These are phyloP conservation scores for Anoplopoma fimbria DNA, from an alignment of 2,113 vertebrate genomes.

Conservation along the genomic window DNA sequence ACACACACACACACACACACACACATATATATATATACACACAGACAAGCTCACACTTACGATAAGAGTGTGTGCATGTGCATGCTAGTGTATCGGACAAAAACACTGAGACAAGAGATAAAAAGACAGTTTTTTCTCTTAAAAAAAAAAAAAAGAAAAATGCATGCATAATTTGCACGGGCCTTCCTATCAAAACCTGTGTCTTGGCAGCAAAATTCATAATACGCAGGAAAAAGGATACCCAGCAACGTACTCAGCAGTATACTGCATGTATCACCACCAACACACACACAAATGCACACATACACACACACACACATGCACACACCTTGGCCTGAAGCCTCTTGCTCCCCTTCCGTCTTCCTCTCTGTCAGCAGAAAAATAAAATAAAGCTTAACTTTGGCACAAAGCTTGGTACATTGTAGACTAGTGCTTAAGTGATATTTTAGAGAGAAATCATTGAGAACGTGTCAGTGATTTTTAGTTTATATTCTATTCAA, in stretches of 20 bases:
- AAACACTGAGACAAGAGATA: constrained; percentile 36
- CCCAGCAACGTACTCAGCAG: constrained; percentile 65
- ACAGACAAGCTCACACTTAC: neutral
- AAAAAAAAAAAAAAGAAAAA: constrained; percentile 11
- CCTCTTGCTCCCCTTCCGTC: constrained; percentile 23
- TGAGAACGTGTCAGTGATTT: neutral
- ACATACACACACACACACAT: neutral
- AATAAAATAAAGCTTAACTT: constrained; percentile 34
- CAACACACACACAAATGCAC: constrained; percentile 11
- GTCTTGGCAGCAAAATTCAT: constrained; percentile 67
- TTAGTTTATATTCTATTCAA: neutral
- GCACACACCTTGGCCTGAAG: constrained; percentile 57
- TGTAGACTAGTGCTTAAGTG: constrained; percentile 9
- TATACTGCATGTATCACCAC: constrained; percentile 41
- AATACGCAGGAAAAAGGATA: constrained; percentile 63
- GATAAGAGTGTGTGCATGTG: neutral
- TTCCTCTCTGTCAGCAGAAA: constrained; percentile 70
- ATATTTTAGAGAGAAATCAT: neutral
- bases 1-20: neutral
- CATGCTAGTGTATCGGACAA: constrained; percentile 25
- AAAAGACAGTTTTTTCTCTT: constrained; percentile 45
- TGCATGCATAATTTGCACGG: constrained; percentile 65
- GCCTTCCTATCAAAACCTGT: constrained; percentile 60
- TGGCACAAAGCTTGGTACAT: constrained; percentile 24
- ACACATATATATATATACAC: too few species aligned